These are phyloP conservation scores for Sarcoramphus papa DNA, from an alignment of 2,797 vertebrate genomes.

Conservation along the genomic window DNA sequence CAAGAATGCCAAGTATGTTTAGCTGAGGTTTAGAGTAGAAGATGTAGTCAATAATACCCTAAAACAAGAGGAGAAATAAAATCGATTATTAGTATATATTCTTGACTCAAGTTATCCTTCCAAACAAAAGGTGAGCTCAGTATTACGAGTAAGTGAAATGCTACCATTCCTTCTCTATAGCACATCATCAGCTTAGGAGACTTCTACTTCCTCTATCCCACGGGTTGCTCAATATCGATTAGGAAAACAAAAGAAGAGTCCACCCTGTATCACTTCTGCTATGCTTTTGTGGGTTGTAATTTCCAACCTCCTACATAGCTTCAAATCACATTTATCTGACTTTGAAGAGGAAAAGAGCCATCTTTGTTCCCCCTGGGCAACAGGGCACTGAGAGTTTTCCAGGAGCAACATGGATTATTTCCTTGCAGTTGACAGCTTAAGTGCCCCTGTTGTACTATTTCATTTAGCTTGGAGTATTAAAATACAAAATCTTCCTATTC, in stretches of 20 bases:
- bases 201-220: not conserved
- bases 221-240: not conserved
- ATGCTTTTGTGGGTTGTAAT: not conserved
- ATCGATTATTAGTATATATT: not conserved
- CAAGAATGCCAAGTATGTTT: slow-evolving; percentile 94
- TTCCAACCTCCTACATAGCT: not conserved
- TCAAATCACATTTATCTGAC: not conserved
- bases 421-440: not conserved
- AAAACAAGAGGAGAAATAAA: slow-evolving; percentile 22
- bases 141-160: not conserved
- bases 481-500: not conserved
- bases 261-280: not conserved
- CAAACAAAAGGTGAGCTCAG: not conserved
- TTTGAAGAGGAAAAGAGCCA: not conserved
- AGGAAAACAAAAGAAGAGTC: not conserved
- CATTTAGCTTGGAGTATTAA: not conserved
- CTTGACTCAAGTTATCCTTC: not conserved
- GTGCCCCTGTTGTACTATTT: not conserved
- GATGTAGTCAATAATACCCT: slow-evolving; percentile 99
- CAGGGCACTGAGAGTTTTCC: not conserved
- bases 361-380: not conserved
- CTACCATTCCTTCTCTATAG: not conserved
- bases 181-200: not conserved
- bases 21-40: slow-evolving; percentile 98
- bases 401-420: not conserved